Evolutionary conservation across 2,797 vertebrate species (phyloP).

Genomic region (Ctenopoma kingsleyae): DNA sequence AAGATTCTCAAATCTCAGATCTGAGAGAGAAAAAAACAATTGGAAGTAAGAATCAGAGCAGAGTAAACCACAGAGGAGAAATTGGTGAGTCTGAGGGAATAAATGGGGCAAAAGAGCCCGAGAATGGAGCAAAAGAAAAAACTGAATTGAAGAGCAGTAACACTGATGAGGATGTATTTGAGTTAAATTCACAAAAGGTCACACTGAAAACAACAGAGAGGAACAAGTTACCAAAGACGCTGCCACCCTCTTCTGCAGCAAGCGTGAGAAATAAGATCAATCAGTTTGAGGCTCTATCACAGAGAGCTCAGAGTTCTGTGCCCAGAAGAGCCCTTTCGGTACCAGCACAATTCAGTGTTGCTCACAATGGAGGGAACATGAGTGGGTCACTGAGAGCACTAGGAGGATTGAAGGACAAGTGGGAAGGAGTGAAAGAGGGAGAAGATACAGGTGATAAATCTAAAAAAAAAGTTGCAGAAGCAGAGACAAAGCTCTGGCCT

Average conservation of each 20-base stretch:
- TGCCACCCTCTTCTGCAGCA: conserved; percentile 35
- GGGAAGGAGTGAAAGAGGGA: conserved; percentile 34
- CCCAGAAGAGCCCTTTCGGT: conserved; percentile 74
- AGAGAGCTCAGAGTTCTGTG: conserved; percentile 55
- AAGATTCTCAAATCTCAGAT: neutral
- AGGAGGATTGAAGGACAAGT: conserved; percentile 34
- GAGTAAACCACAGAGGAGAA: conserved; percentile 8
- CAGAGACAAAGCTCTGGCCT: conserved; percentile 43
- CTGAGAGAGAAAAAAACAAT: conserved; percentile 13
- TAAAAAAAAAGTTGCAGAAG: conserved; percentile 9
- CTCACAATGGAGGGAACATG: conserved; percentile 49
- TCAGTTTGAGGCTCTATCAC: conserved; percentile 84
- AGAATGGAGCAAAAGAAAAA: conserved; percentile 16
- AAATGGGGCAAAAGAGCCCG: conserved; percentile 9
- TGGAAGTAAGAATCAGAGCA: conserved; percentile 5
- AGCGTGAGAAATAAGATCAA: conserved; percentile 85
- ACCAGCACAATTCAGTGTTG: conserved; percentile 47
- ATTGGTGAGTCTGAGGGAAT: neutral
- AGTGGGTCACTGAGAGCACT: conserved; percentile 58
- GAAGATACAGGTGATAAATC: neutral
- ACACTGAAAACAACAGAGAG: conserved; percentile 36
- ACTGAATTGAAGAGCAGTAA: neutral
- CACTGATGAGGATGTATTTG: conserved; percentile 63
- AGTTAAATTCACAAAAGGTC: conserved; percentile 38
- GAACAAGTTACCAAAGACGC: conserved; percentile 41